Conservation (phyloP, 2,797 vertebrate genomes). For the Sparus aurata region DNA sequence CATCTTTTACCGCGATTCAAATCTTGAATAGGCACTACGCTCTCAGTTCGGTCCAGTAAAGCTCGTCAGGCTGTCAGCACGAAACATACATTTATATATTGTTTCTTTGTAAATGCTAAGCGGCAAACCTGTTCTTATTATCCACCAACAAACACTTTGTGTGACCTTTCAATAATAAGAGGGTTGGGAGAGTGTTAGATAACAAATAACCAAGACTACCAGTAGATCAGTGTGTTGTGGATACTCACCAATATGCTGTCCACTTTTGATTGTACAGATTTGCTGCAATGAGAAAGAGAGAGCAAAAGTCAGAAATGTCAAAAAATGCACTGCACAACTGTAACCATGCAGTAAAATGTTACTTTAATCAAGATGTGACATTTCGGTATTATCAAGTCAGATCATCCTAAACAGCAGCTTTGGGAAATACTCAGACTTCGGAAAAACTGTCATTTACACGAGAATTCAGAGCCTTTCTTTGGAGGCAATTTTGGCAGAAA, state of each 20-base stretch:
- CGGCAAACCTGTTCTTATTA: background rate
- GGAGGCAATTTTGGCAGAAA: background rate
- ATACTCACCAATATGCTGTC: constrained; percentile 99
- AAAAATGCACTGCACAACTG: background rate
- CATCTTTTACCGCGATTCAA: background rate
- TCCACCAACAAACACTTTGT: background rate
- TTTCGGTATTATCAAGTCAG: background rate
- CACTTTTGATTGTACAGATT: constrained; percentile 99
- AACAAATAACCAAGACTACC: background rate
- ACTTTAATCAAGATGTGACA: background rate
- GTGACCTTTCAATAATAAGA: background rate
- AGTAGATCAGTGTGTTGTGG: background rate
- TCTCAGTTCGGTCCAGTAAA: background rate
- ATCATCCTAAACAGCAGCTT: background rate
- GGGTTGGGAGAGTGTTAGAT: background rate
- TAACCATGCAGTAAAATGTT: background rate
- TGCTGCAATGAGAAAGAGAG: constrained; percentile 88
- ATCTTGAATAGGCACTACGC: background rate
- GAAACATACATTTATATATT: background rate
- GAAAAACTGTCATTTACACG: too few species aligned
- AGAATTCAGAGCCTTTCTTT: background rate
- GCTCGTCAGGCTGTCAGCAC: background rate
- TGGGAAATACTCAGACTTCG: background rate
- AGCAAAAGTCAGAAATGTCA: constrained; percentile 32
- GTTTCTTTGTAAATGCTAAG: background rate